These are phyloP conservation scores for Taeniopygia guttata DNA, from an alignment of 2,797 vertebrate species.

Conservation along the genomic window DNA sequence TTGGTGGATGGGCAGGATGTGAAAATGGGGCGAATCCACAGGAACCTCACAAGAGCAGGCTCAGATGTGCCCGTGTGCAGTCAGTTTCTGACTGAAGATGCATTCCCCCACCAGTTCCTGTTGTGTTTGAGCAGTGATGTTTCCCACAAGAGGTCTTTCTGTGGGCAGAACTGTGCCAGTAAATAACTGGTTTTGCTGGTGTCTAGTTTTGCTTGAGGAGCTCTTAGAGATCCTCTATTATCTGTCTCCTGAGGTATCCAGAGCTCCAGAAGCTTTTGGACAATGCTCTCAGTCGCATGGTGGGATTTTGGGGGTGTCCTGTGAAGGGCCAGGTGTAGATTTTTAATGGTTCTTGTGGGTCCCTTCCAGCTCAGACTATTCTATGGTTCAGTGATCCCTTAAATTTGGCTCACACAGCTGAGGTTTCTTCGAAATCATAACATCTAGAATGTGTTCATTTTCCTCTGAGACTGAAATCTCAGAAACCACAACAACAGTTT, in stretches of 20 bases:
- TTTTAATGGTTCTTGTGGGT: neutral
- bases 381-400: neutral
- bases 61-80: neutral
- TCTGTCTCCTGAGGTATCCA: neutral
- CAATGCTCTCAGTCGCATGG: neutral
- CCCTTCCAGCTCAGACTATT: neutral
- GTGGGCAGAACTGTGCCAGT: neutral
- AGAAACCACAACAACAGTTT: neutral
- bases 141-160: neutral
- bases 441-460: neutral
- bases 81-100: neutral
- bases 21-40: neutral
- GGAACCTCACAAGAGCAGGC: neutral
- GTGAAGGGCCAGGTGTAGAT: neutral
- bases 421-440: neutral
- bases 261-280: neutral
- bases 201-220: neutral
- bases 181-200: neutral
- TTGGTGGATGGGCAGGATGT: neutral
- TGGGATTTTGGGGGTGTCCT: neutral
- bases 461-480: neutral
- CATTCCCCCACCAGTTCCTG: neutral
- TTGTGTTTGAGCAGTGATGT: accelerated
- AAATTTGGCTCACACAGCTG: neutral
- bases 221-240: neutral